These are phyloP conservation scores for Ianthella basta DNA, from an alignment of 37 sponge, comb jelly and placozoan species.

Conservation along the genomic window DNA sequence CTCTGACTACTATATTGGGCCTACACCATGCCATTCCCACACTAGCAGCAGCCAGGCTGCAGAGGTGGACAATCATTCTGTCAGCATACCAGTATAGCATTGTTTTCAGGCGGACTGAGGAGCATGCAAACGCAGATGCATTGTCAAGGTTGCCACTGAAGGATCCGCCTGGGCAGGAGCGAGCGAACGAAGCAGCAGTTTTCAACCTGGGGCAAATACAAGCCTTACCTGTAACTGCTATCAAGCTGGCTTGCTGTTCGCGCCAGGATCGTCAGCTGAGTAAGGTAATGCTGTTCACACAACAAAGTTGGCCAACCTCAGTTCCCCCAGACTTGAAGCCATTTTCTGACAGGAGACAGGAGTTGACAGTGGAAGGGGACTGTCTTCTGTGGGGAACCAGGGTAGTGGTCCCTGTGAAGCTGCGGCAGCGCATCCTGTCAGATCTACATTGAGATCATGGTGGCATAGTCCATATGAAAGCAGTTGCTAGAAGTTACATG, in stretches of 20 bases:
- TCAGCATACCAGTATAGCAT: constrained; percentile 45
- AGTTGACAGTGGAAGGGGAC: constrained; percentile 23
- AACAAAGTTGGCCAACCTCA: constrained; percentile 28
- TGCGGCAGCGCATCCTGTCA: not conserved
- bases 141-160: constrained; percentile 33
- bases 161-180: not conserved
- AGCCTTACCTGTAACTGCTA: constrained; percentile 9
- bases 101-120: constrained; percentile 45
- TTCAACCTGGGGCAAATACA: constrained; percentile 13
- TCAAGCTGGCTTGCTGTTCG: not conserved
- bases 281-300: constrained; percentile 34
- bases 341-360: not conserved
- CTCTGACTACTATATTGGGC: constrained; percentile 31
- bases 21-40: constrained; percentile 35
- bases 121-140: constrained; percentile 59
- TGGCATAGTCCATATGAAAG: constrained; percentile 38
- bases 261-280: constrained; percentile 45
- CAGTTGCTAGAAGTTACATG: constrained; percentile 35
- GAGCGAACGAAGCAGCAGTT: not conserved
- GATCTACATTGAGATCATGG: constrained; percentile 7
- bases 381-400: constrained; percentile 63
- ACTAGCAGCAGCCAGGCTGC: constrained; percentile 32
- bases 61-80: constrained; percentile 57
- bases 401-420: constrained; percentile 25
- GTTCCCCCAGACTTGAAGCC: constrained; percentile 15